Conservation (phyloP, 2,888 invertebrate species). For the Cryptocephalus primarius region DNA sequence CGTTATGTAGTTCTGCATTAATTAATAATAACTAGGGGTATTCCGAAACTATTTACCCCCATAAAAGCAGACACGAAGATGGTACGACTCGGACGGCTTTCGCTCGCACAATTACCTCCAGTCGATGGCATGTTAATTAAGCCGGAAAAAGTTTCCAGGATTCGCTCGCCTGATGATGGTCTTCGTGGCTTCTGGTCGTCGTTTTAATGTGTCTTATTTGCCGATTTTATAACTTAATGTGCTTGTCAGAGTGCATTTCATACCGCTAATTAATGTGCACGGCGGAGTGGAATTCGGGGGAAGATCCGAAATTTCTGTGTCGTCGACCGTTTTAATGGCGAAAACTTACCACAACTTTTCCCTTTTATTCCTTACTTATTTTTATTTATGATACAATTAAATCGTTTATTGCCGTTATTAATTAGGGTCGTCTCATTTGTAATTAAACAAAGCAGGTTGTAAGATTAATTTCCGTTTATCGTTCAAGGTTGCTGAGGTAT, state of each 20-base stretch:
- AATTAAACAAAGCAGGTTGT: too few relatives aligned
- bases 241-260: conserved; percentile 1
- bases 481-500: too few relatives aligned
- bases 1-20: conserved; percentile 4
- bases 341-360: conserved; percentile 1
- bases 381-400: too few relatives aligned
- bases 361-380: too few relatives aligned
- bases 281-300: too few relatives aligned
- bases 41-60: conserved; percentile 15
- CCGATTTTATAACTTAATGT: conserved; percentile 19
- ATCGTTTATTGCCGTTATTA: too few relatives aligned
- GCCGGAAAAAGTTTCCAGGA: conserved; percentile 19
- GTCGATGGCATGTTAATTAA: conserved; percentile 23
- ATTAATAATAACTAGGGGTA: conserved; percentile 14
- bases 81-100: conserved; percentile 16
- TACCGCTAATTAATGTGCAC: too few relatives aligned
- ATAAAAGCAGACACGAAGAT: conserved; percentile 15
- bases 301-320: conserved; percentile 1
- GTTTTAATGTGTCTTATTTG: conserved; percentile 18
- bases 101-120: conserved; percentile 14
- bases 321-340: conserved; percentile 2
- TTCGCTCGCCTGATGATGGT: conserved; percentile 9
- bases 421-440: too few relatives aligned
- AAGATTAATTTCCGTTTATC: too few relatives aligned
- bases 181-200: conserved; percentile 19